Evolutionary conservation across 1,140 invertebrate genomes (phyloP).

Genomic region (Drosophila arizonae): DNA sequence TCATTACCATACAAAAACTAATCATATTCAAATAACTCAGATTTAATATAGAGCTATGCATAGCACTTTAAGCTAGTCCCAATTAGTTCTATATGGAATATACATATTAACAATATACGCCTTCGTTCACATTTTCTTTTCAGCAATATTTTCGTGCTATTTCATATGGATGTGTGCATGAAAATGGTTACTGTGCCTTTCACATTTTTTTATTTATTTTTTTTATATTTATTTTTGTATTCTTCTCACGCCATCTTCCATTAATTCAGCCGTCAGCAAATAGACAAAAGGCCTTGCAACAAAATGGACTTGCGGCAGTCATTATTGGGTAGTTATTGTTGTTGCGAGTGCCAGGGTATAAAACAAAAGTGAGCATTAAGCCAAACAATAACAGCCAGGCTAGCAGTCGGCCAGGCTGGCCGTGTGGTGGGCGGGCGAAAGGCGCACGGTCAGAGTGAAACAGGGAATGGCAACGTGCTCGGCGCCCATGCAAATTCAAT

Average conservation of each 20-base stretch:
- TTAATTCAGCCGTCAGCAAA: conserved; percentile 68
- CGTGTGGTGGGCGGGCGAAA: not conserved
- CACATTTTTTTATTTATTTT: not conserved
- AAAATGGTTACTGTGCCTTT: not conserved
- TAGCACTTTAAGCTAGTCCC: too few relatives aligned
- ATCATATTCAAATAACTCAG: too few relatives aligned
- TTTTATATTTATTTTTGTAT: conserved; percentile 27
- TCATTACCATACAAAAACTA: too few relatives aligned
- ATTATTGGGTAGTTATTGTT: conserved; percentile 66
- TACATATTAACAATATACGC: too few relatives aligned
- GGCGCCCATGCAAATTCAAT: conserved; percentile 72
- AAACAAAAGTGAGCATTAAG: conserved; percentile 62
- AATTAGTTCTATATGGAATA: too few relatives aligned
- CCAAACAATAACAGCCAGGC: conserved; percentile 38
- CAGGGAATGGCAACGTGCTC: conserved; percentile 54
- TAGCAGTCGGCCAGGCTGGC: not conserved
- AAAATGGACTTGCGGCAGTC: conserved; percentile 70
- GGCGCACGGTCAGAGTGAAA: conserved; percentile 20
- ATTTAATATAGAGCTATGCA: too few relatives aligned
- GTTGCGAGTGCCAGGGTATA: conserved; percentile 23
- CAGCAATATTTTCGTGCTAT: not conserved
- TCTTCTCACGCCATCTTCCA: conserved; percentile 45
- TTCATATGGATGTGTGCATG: not conserved
- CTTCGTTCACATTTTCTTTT: too few relatives aligned
- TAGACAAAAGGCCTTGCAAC: conserved; percentile 66